A percentile compares a stretch with the other conserved stretches of the same genome.
Conservation (phyloP, 2,113 vertebrate species). For the Gobio gobio region DNA sequence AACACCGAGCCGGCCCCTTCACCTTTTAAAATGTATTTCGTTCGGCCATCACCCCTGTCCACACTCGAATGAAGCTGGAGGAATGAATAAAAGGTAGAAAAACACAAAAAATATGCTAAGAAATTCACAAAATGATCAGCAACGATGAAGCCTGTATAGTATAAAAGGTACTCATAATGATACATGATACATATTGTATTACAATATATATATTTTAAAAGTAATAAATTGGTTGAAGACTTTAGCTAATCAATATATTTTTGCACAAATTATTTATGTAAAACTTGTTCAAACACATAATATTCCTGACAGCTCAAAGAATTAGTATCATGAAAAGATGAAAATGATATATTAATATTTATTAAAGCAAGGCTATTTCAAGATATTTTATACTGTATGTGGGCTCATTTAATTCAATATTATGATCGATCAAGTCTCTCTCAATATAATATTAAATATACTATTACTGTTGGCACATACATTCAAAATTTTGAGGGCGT, state of each 20-base stretch:
- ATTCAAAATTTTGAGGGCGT: not conserved
- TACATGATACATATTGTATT: not conserved
- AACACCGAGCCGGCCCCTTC: constrained; percentile 91
- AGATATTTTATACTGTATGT: not conserved
- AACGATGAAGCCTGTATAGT: not conserved
- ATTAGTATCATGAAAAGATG: not conserved
- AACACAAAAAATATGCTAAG: not conserved
- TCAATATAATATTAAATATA: not conserved
- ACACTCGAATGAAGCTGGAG: constrained; percentile 88
- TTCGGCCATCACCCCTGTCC: constrained; percentile 84
- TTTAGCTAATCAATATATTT: not conserved
- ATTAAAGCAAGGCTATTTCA: too few relatives aligned
- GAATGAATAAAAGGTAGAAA: not conserved
- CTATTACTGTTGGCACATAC: not conserved
- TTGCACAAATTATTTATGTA: not conserved
- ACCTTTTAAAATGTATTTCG: constrained; percentile 85
- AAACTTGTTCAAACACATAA: too few relatives aligned
- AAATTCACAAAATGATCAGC: not conserved
- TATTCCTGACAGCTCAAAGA: too few relatives aligned
- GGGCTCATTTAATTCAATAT: not conserved
- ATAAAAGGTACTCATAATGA: not conserved
- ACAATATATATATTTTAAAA: not conserved
- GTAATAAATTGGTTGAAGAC: not conserved
- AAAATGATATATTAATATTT: not conserved
- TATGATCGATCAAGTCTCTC: not conserved